phyloP scores from a whole-genome alignment of 2,797 vertebrate genomes.

The Brachyrhaphis roseni region DNA sequence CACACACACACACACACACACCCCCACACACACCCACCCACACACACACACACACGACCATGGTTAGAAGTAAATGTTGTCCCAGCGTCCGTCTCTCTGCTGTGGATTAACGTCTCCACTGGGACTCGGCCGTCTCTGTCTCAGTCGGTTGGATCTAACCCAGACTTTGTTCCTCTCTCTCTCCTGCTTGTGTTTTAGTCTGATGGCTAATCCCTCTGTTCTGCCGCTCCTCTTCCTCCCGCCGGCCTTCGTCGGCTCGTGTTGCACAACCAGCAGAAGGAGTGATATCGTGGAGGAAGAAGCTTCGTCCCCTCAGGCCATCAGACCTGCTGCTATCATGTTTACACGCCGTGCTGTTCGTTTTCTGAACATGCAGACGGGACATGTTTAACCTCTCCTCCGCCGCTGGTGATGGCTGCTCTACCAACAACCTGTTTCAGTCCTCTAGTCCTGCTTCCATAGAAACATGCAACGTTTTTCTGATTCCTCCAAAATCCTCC shows the following conservation, averaged over 20 bases:
- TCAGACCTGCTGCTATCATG: not conserved
- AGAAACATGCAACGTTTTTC: not conserved
- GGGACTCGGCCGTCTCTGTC: constrained; percentile 3
- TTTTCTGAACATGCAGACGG: not conserved
- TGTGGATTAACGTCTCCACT: constrained; percentile 31
- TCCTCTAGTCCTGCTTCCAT: not conserved
- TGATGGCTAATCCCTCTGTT: not conserved
- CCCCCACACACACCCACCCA: too few species aligned
- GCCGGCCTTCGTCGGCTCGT: constrained; percentile 1
- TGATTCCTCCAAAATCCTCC: not conserved
- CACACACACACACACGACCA: too few species aligned
- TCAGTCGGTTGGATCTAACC: not conserved
- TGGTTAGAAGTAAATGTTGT: not conserved
- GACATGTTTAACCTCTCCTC: not conserved
- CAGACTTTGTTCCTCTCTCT: not conserved
- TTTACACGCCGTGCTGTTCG: not conserved
- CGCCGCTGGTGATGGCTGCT: not conserved
- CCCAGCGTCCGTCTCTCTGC: not conserved
- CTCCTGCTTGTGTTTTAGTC: not conserved
- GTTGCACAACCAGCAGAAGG: constrained; percentile 7
- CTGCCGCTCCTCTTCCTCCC: not conserved
- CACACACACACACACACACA: not conserved
- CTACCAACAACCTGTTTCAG: not conserved
- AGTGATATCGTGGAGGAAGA: not conserved
- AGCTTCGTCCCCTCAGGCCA: not conserved